Evolutionary conservation across 2,113 vertebrate species (phyloP), one percentile per base, ranked within the genome.

Genomic region (Platichthys flesus): DNA sequence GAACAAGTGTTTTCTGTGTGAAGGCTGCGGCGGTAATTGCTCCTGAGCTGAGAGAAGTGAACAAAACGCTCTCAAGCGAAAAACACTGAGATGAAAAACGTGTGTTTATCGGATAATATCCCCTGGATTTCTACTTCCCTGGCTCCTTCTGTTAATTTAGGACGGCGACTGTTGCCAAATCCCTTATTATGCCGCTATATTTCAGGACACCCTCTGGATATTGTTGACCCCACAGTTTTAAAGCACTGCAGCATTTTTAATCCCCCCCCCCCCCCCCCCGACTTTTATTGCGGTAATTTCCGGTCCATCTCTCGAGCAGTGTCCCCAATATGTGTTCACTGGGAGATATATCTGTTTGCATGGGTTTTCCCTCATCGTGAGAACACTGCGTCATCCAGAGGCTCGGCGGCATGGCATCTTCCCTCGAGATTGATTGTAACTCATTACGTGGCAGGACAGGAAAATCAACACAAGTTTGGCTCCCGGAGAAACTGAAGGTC

Each of bases 121-220:
- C 45, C 2, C 47, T 31, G 51, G 35, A 82, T 78, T 74, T 59
- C 16, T 18, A 5, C n/a, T 57, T 57, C 60, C 40, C 57, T 62
- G 51, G 56, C 62, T 65, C 14, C 74, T 63, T 77, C 42, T 55
- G 61, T 57, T 86, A 18, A 83, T 83, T 85, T 75, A 71, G 71
- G 66, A 26, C 24, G 68, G 65, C 67, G 54, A 62, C 21, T 28
- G 12, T 52, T 79, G 67, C 61, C 73, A 72, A 65, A 56, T 45
- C 54, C 77, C 59, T 70, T 23, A 56, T 80, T 35, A 5, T 51
- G 40, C 49, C 1, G 18, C 67, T 67, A 57, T 62, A 60, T 83
- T 78, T 70, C 16, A 65, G 70, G 52, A 71, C 21, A 68, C 49
- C 68, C 82, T 71, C 65, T 79, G 73, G 82, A 79, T 67, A 78